Base-by-base conservation (phyloP, 2,888 invertebrate genomes). In the Diarsia dahlii region DNA sequence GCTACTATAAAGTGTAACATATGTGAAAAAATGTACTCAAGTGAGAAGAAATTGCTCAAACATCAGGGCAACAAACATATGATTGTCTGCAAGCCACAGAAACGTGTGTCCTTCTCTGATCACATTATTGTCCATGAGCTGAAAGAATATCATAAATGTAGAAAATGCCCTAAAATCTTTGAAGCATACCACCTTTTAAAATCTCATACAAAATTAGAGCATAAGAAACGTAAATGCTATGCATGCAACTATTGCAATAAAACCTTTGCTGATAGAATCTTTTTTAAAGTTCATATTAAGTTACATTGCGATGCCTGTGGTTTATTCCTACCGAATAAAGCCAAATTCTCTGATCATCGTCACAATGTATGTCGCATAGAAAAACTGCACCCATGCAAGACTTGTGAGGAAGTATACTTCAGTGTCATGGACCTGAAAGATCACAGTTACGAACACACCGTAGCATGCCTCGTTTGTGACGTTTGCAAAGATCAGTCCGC, bases 241-340 rank as follows among this genome's bases (percentile, higher is more conserved):
- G 93, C 95, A n/a, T 96, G 96, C 77, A 86, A 95, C 78, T 96
- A 95, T 73, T 96, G 96, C 76, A 87, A 89, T 13, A 95, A 93
- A 77, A 93, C 91, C 12, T 96, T 96, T 79, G 90, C 91, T 2
- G 95, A 96, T 76, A 90, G 95, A 58, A 94, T 92, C 86, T 93
- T 95, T 54, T 96, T 96, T 54, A 96, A 96, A 90, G 92, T 95
- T 0, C 96, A 96, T 70, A 93, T 96, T 0, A 94, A 93, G 74
- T 71, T 95, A n/a, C 96, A 96, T 58, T 96, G 96, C 62, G 94
- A 95, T 63, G 76, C 91, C 0, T 96, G 96, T 28, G 91, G 92
- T 0, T 10, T 84, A 1, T 83, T 95, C 0, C 89, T 94, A 2
- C 85, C 87, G 0, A 94, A 85, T 77, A 94, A 91, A 82, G 76